Percentiles rank a stretch among this genome's conserved stretches.
These are phyloP conservation scores for Garrulus glandarius DNA, from an alignment of 2,797 vertebrate genomes.

Conservation along the genomic window DNA sequence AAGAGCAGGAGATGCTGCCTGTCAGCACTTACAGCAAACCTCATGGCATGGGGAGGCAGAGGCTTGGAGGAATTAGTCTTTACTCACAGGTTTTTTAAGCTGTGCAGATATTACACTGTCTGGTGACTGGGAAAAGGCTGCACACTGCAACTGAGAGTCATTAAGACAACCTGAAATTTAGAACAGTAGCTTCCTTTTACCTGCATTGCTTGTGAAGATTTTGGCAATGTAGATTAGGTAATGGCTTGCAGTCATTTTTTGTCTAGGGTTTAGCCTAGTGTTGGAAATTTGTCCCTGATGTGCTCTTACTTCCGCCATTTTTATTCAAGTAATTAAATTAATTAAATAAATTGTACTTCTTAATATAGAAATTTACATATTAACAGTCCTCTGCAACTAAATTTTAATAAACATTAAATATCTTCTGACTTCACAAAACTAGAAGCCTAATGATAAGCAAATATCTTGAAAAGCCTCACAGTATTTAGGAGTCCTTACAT, in stretches of 20 bases:
- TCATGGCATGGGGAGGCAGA: not conserved
- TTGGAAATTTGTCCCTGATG: conserved; percentile 19
- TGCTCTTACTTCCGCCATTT: conserved; percentile 54
- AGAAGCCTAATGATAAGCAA: not conserved
- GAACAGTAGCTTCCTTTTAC: not conserved
- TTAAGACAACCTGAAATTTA: not conserved
- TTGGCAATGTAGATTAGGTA: not conserved
- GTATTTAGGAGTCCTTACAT: not conserved
- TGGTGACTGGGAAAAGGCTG: not conserved
- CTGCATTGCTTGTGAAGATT: not conserved
- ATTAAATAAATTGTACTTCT: conserved; percentile 37
- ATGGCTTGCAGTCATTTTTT: not conserved
- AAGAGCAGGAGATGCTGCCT: not conserved
- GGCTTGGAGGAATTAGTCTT: not conserved
- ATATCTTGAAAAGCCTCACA: conserved; percentile 1
- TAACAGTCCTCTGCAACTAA: conserved; percentile 29
- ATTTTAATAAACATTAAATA: conserved; percentile 60
- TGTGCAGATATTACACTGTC: not conserved
- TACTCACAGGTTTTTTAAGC: not conserved
- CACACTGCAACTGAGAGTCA: accelerated
- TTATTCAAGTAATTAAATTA: conserved; percentile 35
- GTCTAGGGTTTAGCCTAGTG: not conserved
- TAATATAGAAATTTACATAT: conserved; percentile 35
- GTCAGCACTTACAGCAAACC: not conserved
- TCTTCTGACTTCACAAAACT: conserved; percentile 32